Percentiles rank a stretch among this genome's conserved stretches.
Conservation (phyloP, 2,888 invertebrate genomes). For the Hydroisotoma schaefferi region DNA sequence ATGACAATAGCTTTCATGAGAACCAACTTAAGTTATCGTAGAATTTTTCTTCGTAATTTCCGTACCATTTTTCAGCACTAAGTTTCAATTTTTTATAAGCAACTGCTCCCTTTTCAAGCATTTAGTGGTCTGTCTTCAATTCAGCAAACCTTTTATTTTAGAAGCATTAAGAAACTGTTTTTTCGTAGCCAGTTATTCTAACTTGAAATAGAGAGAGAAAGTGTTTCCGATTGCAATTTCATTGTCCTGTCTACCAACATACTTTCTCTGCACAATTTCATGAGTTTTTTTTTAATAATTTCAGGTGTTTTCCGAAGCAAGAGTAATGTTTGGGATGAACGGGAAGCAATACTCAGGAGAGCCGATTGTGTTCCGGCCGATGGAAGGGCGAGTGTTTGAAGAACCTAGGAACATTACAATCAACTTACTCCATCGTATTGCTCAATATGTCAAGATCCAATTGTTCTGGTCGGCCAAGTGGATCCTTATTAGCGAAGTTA, state of each 20-base stretch:
- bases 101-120: too few relatives aligned
- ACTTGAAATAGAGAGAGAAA: too few relatives aligned
- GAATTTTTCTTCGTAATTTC: too few relatives aligned
- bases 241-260: not conserved
- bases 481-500: constrained; percentile 86
- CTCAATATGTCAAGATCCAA: constrained; percentile 70
- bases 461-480: constrained; percentile 77
- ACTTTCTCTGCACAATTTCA: not conserved
- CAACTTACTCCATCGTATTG: constrained; percentile 71
- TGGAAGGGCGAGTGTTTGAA: constrained; percentile 75
- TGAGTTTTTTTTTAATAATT: constrained; percentile 39
- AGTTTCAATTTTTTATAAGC: not conserved
- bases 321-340: constrained; percentile 74
- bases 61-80: not conserved
- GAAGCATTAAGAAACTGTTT: too few relatives aligned
- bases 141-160: too few relatives aligned
- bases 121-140: too few relatives aligned
- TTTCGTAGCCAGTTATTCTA: too few relatives aligned
- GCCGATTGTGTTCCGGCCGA: constrained; percentile 66
- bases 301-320: constrained; percentile 76
- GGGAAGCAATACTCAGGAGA: constrained; percentile 73
- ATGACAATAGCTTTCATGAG: too few relatives aligned
- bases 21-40: too few relatives aligned
- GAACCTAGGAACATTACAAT: constrained; percentile 76
- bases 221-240: too few relatives aligned